Conservation (phyloP, 2,797 vertebrate species). For the Anableps anableps region DNA sequence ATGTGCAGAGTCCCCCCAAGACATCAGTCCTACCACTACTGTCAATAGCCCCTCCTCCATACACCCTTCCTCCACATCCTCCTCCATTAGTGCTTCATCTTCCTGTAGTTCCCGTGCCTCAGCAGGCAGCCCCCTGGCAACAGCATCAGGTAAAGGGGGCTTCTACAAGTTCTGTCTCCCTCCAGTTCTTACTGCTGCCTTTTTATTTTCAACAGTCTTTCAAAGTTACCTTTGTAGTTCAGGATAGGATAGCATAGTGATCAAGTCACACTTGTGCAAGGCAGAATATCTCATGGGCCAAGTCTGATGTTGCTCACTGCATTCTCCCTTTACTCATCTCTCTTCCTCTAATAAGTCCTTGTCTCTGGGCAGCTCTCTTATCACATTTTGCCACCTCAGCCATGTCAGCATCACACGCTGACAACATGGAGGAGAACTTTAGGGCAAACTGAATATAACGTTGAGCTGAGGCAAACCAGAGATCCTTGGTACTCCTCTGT, state of each 20-base stretch:
- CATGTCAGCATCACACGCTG: constrained; percentile 14
- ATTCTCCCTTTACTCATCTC: constrained; percentile 30
- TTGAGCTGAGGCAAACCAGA: constrained; percentile 36
- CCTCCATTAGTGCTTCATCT: constrained; percentile 93
- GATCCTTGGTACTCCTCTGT: constrained; percentile 3
- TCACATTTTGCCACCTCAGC: constrained; percentile 38
- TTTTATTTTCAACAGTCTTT: constrained; percentile 67
- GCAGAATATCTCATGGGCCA: constrained; percentile 25
- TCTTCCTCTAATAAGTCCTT: constrained; percentile 33
- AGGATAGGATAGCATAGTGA: constrained; percentile 28
- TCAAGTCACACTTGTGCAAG: constrained; percentile 25
- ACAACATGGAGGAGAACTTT: constrained; percentile 24
- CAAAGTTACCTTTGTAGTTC: constrained; percentile 28
- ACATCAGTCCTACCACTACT: constrained; percentile 86
- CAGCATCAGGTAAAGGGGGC: constrained; percentile 99
- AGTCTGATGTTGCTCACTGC: constrained; percentile 31
- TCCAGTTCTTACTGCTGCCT: constrained; percentile 68
- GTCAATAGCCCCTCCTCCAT: constrained; percentile 90
- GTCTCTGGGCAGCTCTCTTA: constrained; percentile 39
- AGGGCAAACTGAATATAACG: constrained; percentile 36
- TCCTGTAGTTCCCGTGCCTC: constrained; percentile 91
- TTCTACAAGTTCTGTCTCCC: constrained; percentile 76
- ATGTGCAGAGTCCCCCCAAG: constrained; percentile 93
- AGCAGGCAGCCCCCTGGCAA: constrained; percentile 97
- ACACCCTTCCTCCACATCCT: constrained; percentile 91